Percentiles rank a stretch among this genome's conserved stretches.
phyloP scores from a whole-genome alignment of 2,888 invertebrate genomes.

The Athetis lepigone region DNA sequence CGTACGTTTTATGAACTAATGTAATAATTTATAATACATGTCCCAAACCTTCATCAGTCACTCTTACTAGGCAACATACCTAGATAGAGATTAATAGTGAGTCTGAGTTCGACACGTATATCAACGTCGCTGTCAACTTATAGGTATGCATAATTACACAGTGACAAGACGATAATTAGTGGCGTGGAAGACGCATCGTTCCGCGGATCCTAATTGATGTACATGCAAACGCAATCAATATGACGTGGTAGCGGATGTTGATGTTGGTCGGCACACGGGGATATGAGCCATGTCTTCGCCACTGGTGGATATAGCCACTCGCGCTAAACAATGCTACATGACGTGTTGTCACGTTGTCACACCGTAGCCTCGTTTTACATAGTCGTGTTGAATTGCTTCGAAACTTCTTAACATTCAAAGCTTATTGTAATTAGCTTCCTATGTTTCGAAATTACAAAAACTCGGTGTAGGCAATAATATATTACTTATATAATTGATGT shows the following conservation, averaged over 20 bases:
- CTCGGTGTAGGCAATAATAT: not conserved
- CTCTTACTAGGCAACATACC: constrained; percentile 25
- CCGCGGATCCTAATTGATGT: constrained; percentile 88
- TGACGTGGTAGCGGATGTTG: constrained; percentile 83
- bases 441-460: not conserved
- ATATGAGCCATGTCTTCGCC: constrained; percentile 59
- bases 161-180: constrained; percentile 88
- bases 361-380: constrained; percentile 15
- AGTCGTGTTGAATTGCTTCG: not conserved
- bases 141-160: constrained; percentile 80
- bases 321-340: constrained; percentile 51
- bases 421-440: not conserved
- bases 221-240: constrained; percentile 90
- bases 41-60: constrained; percentile 8
- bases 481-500: not conserved
- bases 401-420: not conserved
- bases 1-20: not conserved
- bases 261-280: constrained; percentile 77
- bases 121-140: constrained; percentile 79
- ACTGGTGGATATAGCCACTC: constrained; percentile 47
- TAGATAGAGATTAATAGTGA: constrained; percentile 57
- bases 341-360: constrained; percentile 34
- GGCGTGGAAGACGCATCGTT: constrained; percentile 86
- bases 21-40: not conserved
- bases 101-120: constrained; percentile 66